phyloP scores from a whole-genome alignment of 1,140 invertebrate species.

The Eubasilissa regina region DNA sequence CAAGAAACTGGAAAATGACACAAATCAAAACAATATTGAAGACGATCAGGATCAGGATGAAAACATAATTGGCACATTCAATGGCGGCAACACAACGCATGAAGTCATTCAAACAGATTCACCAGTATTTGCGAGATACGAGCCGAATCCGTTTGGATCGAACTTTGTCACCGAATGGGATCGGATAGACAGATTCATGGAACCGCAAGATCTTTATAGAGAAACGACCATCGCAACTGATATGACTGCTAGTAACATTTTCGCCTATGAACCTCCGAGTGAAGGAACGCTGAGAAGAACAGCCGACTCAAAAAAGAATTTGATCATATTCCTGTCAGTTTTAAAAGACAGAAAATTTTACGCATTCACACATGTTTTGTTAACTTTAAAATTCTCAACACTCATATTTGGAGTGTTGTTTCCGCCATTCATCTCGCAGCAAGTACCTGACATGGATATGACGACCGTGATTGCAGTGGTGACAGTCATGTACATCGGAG shows the following conservation, averaged over 20 bases:
- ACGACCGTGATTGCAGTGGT: conserved; percentile 64
- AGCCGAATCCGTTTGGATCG: conserved; percentile 44
- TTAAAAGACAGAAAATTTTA: conserved; percentile 69
- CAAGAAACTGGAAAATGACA: conserved; percentile 19
- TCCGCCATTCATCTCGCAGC: conserved; percentile 66
- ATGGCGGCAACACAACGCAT: conserved; percentile 64
- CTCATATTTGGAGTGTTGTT: conserved; percentile 66
- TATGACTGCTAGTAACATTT: conserved; percentile 62
- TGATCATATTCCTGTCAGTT: conserved; percentile 67
- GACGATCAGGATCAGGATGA: conserved; percentile 65
- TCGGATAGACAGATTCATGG: conserved; percentile 63
- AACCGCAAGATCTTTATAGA: conserved; percentile 67
- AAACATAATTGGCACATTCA: conserved; percentile 67
- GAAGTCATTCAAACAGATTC: conserved; percentile 66
- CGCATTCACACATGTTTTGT: conserved; percentile 66
- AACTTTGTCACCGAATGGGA: conserved; percentile 62
- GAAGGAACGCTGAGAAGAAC: conserved; percentile 66
- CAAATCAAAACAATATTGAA: conserved; percentile 12
- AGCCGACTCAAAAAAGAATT: conserved; percentile 67
- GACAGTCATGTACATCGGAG: conserved; percentile 63
- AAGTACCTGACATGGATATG: conserved; percentile 66
- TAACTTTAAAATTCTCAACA: conserved; percentile 66
- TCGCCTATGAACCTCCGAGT: conserved; percentile 56
- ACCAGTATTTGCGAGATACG: conserved; percentile 63
- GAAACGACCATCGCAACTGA: conserved; percentile 68